phyloP scores from a whole-genome alignment of 1,140 invertebrate species.

The Papilio xuthus region DNA sequence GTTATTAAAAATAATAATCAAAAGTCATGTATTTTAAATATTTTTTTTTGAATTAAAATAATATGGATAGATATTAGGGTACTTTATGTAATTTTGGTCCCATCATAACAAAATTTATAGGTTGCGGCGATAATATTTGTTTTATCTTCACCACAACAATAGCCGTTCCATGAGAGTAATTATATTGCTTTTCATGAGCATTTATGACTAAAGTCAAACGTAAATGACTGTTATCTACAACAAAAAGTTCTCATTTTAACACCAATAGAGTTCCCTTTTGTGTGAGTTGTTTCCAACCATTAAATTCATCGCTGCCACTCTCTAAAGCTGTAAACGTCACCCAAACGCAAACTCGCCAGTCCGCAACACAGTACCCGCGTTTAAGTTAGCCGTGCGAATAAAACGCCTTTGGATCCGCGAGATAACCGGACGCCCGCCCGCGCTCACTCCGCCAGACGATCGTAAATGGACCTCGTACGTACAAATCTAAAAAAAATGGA shows the following conservation, averaged over 20 bases:
- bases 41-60: not conserved
- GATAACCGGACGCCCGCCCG: conserved; percentile 36
- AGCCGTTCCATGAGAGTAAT: conserved; percentile 48
- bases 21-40: too few relatives aligned
- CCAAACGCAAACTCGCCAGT: conserved; percentile 42
- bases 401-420: conserved; percentile 23
- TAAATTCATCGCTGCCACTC: conserved; percentile 62
- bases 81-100: not conserved
- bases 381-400: conserved; percentile 48
- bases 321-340: conserved; percentile 58
- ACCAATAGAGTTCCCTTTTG: conserved; percentile 50
- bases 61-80: not conserved
- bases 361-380: conserved; percentile 40
- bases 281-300: conserved; percentile 49
- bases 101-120: conserved; percentile 21
- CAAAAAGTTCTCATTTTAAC: conserved; percentile 58
- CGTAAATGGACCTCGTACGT: conserved; percentile 55
- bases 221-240: conserved; percentile 54
- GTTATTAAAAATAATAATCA: too few relatives aligned
- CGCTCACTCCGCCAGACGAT: conserved; percentile 48
- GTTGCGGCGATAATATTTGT: conserved; percentile 45
- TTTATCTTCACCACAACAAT: conserved; percentile 55
- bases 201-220: conserved; percentile 49
- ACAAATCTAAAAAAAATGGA: conserved; percentile 48
- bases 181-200: conserved; percentile 46